Conservation (phyloP, 37 sponge, comb jelly and placozoan genomes). For the Ianthella basta region DNA sequence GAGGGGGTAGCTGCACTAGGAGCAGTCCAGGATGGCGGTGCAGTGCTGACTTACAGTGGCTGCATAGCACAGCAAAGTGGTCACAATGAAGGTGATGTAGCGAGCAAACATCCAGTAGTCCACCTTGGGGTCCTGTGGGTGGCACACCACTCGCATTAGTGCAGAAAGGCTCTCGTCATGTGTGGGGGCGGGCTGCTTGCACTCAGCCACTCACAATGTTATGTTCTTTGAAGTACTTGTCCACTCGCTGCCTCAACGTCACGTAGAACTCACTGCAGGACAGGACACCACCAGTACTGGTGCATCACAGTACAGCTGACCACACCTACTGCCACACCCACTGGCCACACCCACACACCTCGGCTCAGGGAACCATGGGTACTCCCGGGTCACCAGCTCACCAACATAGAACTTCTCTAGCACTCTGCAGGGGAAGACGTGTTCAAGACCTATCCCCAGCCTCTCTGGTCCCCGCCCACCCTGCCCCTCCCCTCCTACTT, state of each 20-base stretch:
- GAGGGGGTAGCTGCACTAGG: background rate
- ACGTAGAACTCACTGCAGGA: conserved; percentile 68
- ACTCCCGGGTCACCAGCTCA: conserved; percentile 81
- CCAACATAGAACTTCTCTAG: conserved; percentile 95
- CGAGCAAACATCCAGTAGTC: conserved; percentile 90
- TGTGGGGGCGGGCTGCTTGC: background rate
- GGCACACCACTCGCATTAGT: no score
- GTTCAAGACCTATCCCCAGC: background rate
- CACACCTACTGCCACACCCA: background rate
- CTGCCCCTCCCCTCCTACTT: conserved; percentile 51
- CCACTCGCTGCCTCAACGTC: conserved; percentile 80
- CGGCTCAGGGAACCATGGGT: conserved; percentile 86
- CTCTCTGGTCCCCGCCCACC: background rate
- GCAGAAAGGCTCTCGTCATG: background rate
- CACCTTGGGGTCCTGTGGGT: conserved; percentile 78
- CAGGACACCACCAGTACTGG: background rate
- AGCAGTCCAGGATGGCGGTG: no score
- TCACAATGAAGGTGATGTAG: conserved; percentile 64
- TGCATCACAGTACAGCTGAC: background rate
- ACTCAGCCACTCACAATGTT: conserved; percentile 90
- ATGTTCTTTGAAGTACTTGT: conserved; percentile 83
- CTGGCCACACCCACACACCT: conserved; percentile 55
- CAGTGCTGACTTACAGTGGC: conserved; percentile 47
- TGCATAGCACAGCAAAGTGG: conserved; percentile 47
- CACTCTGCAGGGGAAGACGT: conserved; percentile 46